Conservation (phyloP, 2,113 vertebrate species). For the Artemisiospiza belli region DNA sequence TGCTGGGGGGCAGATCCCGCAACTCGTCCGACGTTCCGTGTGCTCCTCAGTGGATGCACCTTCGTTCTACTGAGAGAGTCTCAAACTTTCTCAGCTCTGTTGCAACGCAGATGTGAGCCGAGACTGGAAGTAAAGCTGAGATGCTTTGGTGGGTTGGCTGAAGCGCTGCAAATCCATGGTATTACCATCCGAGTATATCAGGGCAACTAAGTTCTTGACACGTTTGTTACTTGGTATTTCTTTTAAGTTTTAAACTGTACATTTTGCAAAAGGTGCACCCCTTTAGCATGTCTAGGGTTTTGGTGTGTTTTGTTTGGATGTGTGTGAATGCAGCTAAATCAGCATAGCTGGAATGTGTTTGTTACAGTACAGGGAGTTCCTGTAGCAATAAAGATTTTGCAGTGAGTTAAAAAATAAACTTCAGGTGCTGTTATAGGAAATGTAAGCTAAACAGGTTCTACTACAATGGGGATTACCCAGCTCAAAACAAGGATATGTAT, state of each 20-base stretch:
- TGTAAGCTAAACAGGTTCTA: not conserved
- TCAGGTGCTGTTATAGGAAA: not conserved
- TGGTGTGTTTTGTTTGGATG: not conserved
- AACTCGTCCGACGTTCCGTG: not conserved
- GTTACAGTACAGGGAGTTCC: not conserved
- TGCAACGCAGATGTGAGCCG: not conserved
- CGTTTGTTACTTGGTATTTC: not conserved
- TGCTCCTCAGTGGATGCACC: not conserved
- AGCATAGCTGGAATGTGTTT: not conserved
- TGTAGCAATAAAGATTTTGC: not conserved
- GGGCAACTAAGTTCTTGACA: not conserved
- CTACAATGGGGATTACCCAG: not conserved
- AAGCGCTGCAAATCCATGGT: not conserved
- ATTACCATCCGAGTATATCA: not conserved
- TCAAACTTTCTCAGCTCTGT: slow-evolving; percentile 57
- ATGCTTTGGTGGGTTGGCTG: not conserved
- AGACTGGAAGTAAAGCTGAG: not conserved
- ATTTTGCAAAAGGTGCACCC: rapidly evolving
- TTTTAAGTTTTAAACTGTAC: not conserved
- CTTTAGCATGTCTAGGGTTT: not conserved
- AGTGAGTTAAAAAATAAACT: not conserved
- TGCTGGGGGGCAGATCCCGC: not conserved
- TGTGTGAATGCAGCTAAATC: not conserved
- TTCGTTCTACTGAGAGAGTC: not conserved
- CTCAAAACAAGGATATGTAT: not conserved